Percentiles rank a stretch among this genome's conserved stretches.
Evolutionary conservation across 1,140 invertebrate species (phyloP).

Genomic region (Lepidurus arcticus): DNA sequence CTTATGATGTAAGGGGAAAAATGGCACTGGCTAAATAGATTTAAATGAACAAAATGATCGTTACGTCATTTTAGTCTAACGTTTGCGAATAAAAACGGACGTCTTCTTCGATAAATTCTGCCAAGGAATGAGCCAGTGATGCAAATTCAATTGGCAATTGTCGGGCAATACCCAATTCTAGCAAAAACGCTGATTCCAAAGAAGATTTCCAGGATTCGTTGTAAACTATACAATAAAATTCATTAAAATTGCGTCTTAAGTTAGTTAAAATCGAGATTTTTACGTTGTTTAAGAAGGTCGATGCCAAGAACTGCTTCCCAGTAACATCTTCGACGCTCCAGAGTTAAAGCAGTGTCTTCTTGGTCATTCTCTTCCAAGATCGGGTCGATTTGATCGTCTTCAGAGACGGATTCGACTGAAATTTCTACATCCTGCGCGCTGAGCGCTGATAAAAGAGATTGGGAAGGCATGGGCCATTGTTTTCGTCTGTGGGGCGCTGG

Average conservation of each 20-base stretch:
- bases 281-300: neutral
- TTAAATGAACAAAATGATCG: neutral
- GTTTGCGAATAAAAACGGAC: neutral
- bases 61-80: neutral
- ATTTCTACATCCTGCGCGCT: neutral
- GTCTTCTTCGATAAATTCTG: neutral
- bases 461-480: neutral
- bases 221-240: neutral
- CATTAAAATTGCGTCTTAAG: neutral
- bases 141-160: neutral
- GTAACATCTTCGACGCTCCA: slow-evolving; percentile 10
- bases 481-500: neutral
- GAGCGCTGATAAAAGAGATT: neutral
- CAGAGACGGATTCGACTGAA: slow-evolving; percentile 3
- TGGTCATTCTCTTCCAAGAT: neutral
- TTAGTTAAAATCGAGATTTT: neutral
- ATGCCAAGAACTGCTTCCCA: slow-evolving; percentile 23
- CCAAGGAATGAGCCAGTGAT: neutral
- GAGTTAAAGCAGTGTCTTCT: neutral
- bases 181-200: neutral
- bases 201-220: neutral
- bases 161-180: neutral
- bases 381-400: neutral
- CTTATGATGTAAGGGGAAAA: neutral
- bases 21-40: slow-evolving; percentile 15